phyloP scores from a whole-genome alignment of 2,113 vertebrate species.

The Ardeotis arabs region DNA sequence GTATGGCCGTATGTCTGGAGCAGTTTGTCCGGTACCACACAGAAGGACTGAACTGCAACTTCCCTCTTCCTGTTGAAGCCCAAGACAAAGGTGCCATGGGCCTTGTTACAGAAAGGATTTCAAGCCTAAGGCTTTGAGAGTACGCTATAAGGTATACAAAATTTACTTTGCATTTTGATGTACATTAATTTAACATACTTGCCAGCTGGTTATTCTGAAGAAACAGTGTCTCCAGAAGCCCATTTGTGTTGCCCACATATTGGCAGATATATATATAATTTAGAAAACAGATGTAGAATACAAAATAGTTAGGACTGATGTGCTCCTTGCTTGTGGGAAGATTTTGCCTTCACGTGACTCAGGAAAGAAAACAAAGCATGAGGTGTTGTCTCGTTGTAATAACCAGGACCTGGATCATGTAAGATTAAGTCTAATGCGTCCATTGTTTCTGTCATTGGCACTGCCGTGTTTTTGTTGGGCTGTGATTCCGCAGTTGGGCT shows the following conservation, averaged over 20 bases:
- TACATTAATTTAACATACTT: neutral
- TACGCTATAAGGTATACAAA: fast-evolving
- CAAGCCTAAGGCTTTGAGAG: neutral
- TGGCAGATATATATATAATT: neutral
- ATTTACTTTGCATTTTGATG: neutral
- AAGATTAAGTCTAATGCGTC: neutral
- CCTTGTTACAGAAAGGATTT: neutral
- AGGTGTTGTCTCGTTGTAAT: neutral
- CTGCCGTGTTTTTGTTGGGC: neutral
- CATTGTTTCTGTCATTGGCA: neutral
- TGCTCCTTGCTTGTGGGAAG: neutral
- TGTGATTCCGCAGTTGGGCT: neutral
- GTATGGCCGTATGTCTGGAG: neutral
- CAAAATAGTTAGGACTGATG: neutral
- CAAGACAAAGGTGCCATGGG: neutral
- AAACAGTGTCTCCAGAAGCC: neutral
- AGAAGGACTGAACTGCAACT: neutral
- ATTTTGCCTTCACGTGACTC: neutral
- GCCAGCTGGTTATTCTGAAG: neutral
- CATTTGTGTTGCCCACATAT: neutral
- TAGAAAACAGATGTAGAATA: neutral
- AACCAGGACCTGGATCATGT: neutral
- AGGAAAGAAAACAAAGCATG: neutral
- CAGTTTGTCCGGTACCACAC: neutral
- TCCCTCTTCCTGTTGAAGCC: neutral